Conservation (phyloP, 2,113 vertebrate genomes). For the Sitta europaea region DNA sequence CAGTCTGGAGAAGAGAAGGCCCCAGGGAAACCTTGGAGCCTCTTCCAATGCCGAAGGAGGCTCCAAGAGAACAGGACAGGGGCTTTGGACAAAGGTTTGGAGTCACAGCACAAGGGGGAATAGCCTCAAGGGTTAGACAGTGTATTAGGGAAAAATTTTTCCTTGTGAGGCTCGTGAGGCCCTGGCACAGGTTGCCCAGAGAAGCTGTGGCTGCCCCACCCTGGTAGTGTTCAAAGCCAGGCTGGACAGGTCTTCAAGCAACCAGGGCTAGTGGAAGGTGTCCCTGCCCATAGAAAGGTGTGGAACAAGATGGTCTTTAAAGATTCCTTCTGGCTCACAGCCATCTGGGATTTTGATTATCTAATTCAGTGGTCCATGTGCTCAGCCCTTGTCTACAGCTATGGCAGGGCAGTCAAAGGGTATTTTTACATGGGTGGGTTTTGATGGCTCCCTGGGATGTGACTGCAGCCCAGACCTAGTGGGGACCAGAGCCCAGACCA, state of each 20-base stretch:
- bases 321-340: neutral
- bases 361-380: neutral
- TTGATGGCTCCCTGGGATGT: accelerated
- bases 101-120: neutral
- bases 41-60: neutral
- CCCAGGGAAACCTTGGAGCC: neutral
- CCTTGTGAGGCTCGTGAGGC: neutral
- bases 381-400: neutral
- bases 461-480: neutral
- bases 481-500: no score
- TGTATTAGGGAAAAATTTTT: neutral
- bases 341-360: neutral
- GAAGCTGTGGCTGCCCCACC: neutral
- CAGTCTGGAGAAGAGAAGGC: neutral
- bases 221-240: neutral
- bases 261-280: neutral
- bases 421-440: neutral
- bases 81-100: neutral
- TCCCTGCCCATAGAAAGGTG: neutral
- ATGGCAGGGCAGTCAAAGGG: neutral
- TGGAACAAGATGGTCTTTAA: neutral
- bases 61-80: neutral
- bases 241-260: neutral
- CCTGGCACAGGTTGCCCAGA: neutral
- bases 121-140: neutral